Percentiles rank a stretch among this genome's conserved stretches.
phyloP scores from a whole-genome alignment of 2,113 vertebrate species.

The Semnornis frantzii region DNA sequence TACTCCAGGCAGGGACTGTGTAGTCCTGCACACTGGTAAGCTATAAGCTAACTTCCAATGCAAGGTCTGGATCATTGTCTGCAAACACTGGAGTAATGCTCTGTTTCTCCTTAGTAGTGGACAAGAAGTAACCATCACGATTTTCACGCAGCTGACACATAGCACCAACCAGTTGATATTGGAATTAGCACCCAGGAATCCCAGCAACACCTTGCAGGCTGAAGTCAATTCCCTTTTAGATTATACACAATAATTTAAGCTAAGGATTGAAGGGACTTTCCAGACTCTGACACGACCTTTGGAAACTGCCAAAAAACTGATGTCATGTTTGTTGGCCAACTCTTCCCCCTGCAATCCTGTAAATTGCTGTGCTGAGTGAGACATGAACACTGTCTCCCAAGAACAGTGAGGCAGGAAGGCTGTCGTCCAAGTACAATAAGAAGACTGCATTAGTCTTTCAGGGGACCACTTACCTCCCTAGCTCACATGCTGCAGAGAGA shows the following conservation, averaged over 20 bases:
- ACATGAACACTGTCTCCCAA: not conserved
- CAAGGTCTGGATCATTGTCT: not conserved
- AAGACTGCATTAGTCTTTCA: constrained; percentile 46
- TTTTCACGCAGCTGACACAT: not conserved
- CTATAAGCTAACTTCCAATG: not conserved
- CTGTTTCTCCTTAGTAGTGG: not conserved
- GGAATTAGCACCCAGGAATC: not conserved
- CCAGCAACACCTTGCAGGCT: not conserved
- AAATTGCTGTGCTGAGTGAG: constrained; percentile 49
- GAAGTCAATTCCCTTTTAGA: not conserved
- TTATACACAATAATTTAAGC: not conserved
- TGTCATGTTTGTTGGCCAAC: constrained; percentile 26
- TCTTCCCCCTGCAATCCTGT: not conserved
- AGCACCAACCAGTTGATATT: not conserved
- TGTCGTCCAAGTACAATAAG: constrained; percentile 51
- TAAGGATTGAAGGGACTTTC: not conserved
- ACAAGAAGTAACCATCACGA: not conserved
- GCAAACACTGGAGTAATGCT: not conserved
- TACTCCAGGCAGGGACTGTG: not conserved
- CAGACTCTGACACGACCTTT: not conserved
- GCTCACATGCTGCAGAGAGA: not conserved
- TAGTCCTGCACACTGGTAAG: not conserved
- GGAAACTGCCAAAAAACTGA: not conserved
- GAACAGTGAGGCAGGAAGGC: constrained; percentile 3
- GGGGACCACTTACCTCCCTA: constrained; percentile 54